These are phyloP conservation scores for Zapus hudsonius DNA, from an alignment of 2,113 vertebrate genomes.

Conservation along the genomic window DNA sequence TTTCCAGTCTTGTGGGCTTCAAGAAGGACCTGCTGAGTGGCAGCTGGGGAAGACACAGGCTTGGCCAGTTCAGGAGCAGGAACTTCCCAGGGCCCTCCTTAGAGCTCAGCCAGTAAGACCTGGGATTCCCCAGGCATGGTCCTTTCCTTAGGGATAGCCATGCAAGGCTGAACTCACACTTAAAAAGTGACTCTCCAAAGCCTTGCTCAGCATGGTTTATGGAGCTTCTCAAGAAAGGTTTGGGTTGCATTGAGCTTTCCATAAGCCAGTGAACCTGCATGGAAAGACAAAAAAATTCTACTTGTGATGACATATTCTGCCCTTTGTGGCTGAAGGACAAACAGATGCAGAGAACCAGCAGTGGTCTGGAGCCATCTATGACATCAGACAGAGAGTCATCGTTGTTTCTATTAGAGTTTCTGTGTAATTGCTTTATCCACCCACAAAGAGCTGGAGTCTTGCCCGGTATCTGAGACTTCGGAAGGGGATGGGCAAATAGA, in stretches of 20 bases:
- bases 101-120: conserved; percentile 3
- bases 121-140: not conserved
- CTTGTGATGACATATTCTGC: not conserved
- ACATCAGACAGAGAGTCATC: conserved; percentile 60
- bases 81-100: not conserved
- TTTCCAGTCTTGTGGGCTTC: not conserved
- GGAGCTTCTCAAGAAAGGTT: not conserved
- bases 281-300: not conserved
- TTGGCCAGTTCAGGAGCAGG: not conserved
- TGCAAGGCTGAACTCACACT: not conserved
- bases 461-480: conserved; percentile 62
- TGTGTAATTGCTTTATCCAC: conserved; percentile 69
- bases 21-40: not conserved
- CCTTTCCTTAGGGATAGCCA: not conserved
- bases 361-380: conserved; percentile 46
- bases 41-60: not conserved
- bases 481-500: conserved; percentile 7
- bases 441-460: conserved; percentile 65
- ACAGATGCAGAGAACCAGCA: not conserved
- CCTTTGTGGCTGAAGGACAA: not conserved
- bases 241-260: not conserved
- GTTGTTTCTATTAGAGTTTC: conserved; percentile 63
- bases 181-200: not conserved
- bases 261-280: not conserved
- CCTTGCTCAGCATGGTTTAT: not conserved